These are phyloP conservation scores for Glyphotaelius pellucidus DNA, from an alignment of 2,888 invertebrate genomes.

Conservation along the genomic window DNA sequence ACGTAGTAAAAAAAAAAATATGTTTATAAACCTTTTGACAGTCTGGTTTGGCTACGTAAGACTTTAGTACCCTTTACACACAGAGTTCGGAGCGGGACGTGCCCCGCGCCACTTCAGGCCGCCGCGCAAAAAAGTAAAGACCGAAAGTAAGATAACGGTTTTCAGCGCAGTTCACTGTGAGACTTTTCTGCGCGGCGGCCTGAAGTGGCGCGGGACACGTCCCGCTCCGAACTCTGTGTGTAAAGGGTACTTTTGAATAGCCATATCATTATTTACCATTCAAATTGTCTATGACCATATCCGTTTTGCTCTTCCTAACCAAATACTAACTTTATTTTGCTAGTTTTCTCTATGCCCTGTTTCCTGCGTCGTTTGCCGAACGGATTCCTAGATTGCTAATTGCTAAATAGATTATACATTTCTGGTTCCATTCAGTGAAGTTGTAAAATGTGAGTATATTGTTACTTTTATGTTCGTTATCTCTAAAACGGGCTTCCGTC, in stretches of 20 bases:
- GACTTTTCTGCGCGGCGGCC: too few species aligned
- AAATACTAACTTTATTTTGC: background rate
- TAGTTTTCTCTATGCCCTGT: background rate
- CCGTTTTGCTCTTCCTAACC: background rate
- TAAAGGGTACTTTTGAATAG: too few species aligned
- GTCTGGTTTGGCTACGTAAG: too few species aligned
- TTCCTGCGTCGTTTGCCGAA: constrained; percentile 31
- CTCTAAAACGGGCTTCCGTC: background rate
- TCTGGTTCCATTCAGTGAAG: constrained; percentile 15
- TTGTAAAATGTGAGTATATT: background rate
- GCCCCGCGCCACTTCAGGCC: too few species aligned
- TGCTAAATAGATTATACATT: background rate
- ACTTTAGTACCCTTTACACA: too few species aligned
- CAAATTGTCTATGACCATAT: constrained; percentile 5
- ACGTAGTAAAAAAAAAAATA: background rate
- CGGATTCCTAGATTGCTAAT: background rate
- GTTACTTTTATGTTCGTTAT: background rate
- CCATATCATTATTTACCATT: too few species aligned
- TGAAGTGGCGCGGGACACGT: too few species aligned
- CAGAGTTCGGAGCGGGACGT: too few species aligned
- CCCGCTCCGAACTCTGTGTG: too few species aligned
- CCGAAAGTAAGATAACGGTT: too few species aligned
- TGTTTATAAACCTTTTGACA: background rate
- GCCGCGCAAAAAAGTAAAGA: too few species aligned
- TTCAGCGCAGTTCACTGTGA: too few species aligned